Percentiles rank a stretch among this genome's conserved stretches.
phyloP scores from a whole-genome alignment of 2,888 invertebrate species.

The Cataglyphis livida region DNA sequence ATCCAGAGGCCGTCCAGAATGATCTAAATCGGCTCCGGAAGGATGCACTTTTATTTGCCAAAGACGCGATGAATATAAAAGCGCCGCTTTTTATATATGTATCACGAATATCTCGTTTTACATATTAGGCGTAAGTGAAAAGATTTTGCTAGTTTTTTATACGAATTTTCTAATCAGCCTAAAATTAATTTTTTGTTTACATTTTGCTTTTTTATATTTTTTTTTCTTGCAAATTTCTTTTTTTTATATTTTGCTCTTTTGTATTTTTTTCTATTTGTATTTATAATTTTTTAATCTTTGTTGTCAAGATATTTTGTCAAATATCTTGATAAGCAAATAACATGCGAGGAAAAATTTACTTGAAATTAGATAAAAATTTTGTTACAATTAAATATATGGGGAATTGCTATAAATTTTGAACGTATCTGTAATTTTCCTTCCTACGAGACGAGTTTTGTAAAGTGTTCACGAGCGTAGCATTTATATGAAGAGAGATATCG shows the following conservation, averaged over 20 bases:
- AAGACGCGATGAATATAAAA: slow-evolving; percentile 11
- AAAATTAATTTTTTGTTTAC: neutral
- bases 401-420: neutral
- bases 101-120: neutral
- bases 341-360: neutral
- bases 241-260: neutral
- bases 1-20: neutral
- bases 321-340: neutral
- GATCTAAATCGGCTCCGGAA: neutral
- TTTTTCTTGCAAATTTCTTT: neutral
- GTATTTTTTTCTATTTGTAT: neutral
- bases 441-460: neutral
- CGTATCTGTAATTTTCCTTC: neutral
- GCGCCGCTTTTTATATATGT: neutral
- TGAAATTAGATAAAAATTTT: neutral
- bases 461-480: slow-evolving; percentile 10
- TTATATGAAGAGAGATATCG: slow-evolving; percentile 9
- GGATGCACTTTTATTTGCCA: slow-evolving; percentile 7
- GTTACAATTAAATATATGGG: neutral
- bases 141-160: neutral
- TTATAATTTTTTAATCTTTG: neutral
- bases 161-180: neutral
- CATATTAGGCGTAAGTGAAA: neutral
- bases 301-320: neutral
- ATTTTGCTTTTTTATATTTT: neutral